Percentiles rank a stretch among this genome's conserved stretches.
Evolutionary conservation across 2,797 vertebrate species (phyloP).

Genomic region (Xenopus petersii): DNA sequence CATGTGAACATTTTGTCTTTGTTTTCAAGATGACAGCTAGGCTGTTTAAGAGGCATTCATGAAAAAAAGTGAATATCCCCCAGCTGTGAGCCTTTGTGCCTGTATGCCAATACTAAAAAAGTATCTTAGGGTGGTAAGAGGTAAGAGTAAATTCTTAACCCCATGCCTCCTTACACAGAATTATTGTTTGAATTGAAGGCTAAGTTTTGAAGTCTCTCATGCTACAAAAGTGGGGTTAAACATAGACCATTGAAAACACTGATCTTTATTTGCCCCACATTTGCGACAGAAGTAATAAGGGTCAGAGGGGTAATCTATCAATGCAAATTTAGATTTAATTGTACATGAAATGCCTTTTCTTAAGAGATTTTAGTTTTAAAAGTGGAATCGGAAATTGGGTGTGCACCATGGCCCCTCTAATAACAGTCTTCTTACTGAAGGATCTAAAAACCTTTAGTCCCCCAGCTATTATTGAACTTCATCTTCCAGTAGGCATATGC

Average conservation of each 20-base stretch:
- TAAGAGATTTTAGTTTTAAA: neutral
- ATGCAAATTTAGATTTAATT: neutral
- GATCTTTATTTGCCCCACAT: neutral
- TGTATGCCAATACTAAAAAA: slow-evolving; percentile 3
- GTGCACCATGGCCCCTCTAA: neutral
- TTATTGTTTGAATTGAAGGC: slow-evolving; percentile 1
- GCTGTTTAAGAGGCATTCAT: neutral
- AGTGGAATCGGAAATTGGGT: neutral
- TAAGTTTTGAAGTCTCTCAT: neutral
- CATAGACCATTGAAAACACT: neutral
- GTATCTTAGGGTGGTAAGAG: slow-evolving; percentile 3
- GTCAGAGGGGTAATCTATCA: slow-evolving; percentile 3
- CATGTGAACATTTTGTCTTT: neutral
- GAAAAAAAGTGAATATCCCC: slow-evolving; percentile 1
- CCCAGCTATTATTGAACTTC: too few relatives aligned
- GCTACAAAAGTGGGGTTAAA: slow-evolving; percentile 2
- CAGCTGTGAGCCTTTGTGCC: slow-evolving; percentile 6
- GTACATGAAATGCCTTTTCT: neutral
- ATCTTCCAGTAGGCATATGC: too few relatives aligned
- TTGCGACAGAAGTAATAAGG: neutral
- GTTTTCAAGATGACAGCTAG: slow-evolving; percentile 1
- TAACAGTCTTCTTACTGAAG: too few relatives aligned
- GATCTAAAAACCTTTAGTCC: too few relatives aligned
- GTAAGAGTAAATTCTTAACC: slow-evolving; percentile 12
- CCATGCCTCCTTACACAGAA: neutral